These are phyloP conservation scores for Andrena chrysosceles DNA, from an alignment of 2,888 invertebrate species.

Conservation along the genomic window DNA sequence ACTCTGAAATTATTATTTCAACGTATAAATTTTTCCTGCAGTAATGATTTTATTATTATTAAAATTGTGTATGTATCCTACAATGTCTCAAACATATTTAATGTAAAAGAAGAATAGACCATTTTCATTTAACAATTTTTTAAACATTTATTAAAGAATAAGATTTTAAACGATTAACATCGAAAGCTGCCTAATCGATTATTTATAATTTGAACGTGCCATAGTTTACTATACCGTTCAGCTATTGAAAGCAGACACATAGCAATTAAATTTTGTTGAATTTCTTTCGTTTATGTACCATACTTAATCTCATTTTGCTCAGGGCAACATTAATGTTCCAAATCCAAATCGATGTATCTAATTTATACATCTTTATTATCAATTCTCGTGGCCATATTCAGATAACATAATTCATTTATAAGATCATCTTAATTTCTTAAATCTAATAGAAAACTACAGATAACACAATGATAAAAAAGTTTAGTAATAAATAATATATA, in stretches of 20 bases:
- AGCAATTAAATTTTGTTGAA: too few species aligned
- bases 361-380: not conserved
- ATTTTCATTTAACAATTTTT: not conserved
- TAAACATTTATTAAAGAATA: not conserved
- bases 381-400: not conserved
- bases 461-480: not conserved
- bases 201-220: too few species aligned
- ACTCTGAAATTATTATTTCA: not conserved
- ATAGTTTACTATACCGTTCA: too few species aligned
- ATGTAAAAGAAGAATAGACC: not conserved
- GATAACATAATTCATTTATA: not conserved
- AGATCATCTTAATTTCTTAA: not conserved
- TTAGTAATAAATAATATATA: not conserved
- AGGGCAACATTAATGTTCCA: too few species aligned
- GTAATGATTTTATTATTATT: not conserved
- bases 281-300: too few species aligned
- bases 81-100: not conserved
- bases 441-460: not conserved
- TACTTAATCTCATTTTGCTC: too few species aligned
- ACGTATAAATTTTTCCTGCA: not conserved
- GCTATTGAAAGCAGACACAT: too few species aligned
- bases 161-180: too few species aligned
- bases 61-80: not conserved
- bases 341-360: too few species aligned
- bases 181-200: too few species aligned